Conservation (phyloP, 2,113 vertebrate genomes). For the Gallinago paraguaiae region DNA sequence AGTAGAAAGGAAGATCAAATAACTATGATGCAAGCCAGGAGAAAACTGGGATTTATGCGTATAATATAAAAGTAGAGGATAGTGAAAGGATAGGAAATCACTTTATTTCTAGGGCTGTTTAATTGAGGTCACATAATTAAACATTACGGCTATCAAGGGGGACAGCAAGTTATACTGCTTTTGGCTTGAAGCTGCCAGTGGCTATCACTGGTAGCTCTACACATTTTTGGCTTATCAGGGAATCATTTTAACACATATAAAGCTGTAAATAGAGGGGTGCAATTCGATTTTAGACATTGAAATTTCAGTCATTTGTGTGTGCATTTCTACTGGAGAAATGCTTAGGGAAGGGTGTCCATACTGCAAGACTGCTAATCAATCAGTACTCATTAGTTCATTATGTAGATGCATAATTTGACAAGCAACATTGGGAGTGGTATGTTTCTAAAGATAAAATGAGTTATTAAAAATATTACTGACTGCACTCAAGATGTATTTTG, state of each 20-base stretch:
- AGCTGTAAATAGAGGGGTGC: not conserved
- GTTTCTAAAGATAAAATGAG: not conserved
- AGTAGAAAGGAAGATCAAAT: not conserved
- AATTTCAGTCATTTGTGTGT: not conserved
- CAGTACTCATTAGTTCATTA: not conserved
- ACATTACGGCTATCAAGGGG: not conserved
- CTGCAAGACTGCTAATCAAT: not conserved
- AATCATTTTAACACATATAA: not conserved
- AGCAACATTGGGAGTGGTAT: not conserved
- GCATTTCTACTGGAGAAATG: not conserved
- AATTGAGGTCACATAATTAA: not conserved
- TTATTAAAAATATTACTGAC: not conserved
- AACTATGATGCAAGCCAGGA: not conserved
- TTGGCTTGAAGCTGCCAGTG: not conserved
- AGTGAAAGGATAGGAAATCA: not conserved
- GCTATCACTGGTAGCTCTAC: not conserved
- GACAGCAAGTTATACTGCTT: not conserved
- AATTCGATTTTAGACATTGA: not conserved
- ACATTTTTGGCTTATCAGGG: not conserved
- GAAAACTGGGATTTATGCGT: not conserved
- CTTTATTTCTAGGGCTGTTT: not conserved
- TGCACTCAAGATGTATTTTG: not conserved
- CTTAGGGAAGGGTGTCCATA: accelerated
- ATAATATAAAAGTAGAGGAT: not conserved
- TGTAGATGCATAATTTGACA: not conserved